Conservation (phyloP, 2,797 vertebrate genomes). For the Enteromius radiatus region DNA sequence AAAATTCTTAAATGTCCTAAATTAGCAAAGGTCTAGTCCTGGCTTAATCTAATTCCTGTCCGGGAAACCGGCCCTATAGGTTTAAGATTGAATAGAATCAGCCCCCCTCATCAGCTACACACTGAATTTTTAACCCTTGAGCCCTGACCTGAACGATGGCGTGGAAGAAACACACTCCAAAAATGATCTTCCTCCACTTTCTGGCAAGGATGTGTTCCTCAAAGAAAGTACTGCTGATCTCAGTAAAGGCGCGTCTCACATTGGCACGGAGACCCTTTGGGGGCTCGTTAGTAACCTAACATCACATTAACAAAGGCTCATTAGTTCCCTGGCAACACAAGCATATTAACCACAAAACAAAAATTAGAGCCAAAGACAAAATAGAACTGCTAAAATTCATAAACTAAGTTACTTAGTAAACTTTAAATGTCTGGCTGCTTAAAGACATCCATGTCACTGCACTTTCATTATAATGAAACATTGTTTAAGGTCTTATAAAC, state of each 20-base stretch:
- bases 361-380: not conserved
- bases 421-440: slow-evolving; percentile 4
- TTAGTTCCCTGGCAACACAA: slow-evolving; percentile 32
- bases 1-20: no score
- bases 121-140: not conserved
- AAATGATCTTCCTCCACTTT: slow-evolving; percentile 82
- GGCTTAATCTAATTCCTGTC: no score
- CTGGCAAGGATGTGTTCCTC: slow-evolving; percentile 78
- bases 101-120: not conserved
- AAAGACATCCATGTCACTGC: not conserved
- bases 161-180: slow-evolving; percentile 83
- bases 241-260: slow-evolving; percentile 80
- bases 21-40: no score
- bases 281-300: slow-evolving; percentile 83
- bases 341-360: slow-evolving; percentile 1
- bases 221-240: slow-evolving; percentile 80
- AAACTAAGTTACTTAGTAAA: not conserved
- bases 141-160: slow-evolving; percentile 79
- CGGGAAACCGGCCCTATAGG: no score
- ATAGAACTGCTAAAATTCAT: slow-evolving; percentile 18
- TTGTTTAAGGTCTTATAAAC: slow-evolving; percentile 1
- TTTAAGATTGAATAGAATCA: not conserved
- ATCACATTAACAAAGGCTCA: slow-evolving; percentile 50
- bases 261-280: slow-evolving; percentile 85
- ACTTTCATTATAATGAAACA: slow-evolving; percentile 18